Evolutionary conservation across 2,113 vertebrate species (phyloP), one percentile per base, ranked within the genome.

Genomic region (Dipodomys spectabilis): DNA sequence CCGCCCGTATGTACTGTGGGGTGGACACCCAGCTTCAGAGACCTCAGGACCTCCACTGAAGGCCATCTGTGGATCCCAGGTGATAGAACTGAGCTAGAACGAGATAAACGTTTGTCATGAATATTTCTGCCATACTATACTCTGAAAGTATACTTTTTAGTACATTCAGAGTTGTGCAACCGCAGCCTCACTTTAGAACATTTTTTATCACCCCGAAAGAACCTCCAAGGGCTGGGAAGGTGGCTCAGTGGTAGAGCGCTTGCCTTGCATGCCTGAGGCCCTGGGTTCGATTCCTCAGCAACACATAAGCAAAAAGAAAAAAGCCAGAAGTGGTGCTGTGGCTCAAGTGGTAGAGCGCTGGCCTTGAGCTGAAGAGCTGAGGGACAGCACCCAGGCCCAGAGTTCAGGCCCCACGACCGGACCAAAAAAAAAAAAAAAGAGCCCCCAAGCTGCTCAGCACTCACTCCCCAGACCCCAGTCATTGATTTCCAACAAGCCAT

Each of bases 101-200:
- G 53, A 87, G 67, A 82, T 8, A 93, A 95, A 74, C 60, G 60
- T 82, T 75, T 93, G 49, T 65, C 30, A 18, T 75, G 93, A 85
- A 28, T 68, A 35, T 80, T 88, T 91, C 67, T 94, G 91, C 72
- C 30, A 67, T 72, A 80, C 82, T 28, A 44, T 4, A 64, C 23
- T 57, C 74, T 82, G 71, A 45, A 81, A 77, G 35, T 74, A 1
- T 60, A 28, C 4, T 35, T 88, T 81, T 79, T 91, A 90, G 71
- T 32, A 9, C 44, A 68, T 68, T 83, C 23, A 79, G 27, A 93
- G n/a, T 72, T 75, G 20, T 86, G 27, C 11, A 75, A 15, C 67
- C 32, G 5, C 30, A 22, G 32, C 32, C 53, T 57, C 8, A 35
- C 74, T 10, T 20, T 78, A 80, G 92, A 92, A 71, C 18, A 57